Evolutionary conservation across 2,888 invertebrate species (phyloP), one percentile per base, ranked within the genome.

Genomic region (Macrosiphum euphorbiae): DNA sequence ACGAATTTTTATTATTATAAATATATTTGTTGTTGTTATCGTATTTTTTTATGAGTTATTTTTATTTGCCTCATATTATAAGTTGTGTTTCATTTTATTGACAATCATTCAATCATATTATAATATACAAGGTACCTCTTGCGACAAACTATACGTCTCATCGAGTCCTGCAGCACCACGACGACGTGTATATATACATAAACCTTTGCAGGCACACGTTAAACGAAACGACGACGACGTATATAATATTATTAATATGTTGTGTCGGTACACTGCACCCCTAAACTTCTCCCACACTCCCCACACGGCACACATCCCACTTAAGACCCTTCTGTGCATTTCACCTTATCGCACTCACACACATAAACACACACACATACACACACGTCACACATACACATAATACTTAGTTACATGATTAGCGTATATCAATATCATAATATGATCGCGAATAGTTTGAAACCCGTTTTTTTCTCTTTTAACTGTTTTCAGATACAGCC

Each of bases 171-270:
- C 52, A 7, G n/a, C n/a, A 50, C 35, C 24, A 44, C n/a, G 28
- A n/a, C 67, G 87, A 92, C 92, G 92, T 92, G 92, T 92, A 91
- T 84, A n/a, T 47, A 67, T n/a, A 90, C 41, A 50, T 52, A 67
- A 78, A 78, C 26, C 24, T 92, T 52, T 35, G 3, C 52, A 92
- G 78, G 92, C 92, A 92, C 92, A 92, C 92, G 92, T 92, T 78
- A 78, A 50, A 78, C 88, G 88, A 47, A 28, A 41, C 20, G 20
- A 78, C 20, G 20, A 78, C 20, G 52, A 41, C 55, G 24, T 44
- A 16, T 50, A 28, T n/a, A n/a, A 87, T 87, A 87, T 35, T 78
- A 20, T 35, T 78, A 78, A 35, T 78, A 78, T 78, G 35, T 35
- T 78, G 3, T 78, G 35, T 78, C 20, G 20, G 78, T 78, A 35